phyloP scores from a whole-genome alignment of 2,888 invertebrate species.

The Drosophila mimetica region DNA sequence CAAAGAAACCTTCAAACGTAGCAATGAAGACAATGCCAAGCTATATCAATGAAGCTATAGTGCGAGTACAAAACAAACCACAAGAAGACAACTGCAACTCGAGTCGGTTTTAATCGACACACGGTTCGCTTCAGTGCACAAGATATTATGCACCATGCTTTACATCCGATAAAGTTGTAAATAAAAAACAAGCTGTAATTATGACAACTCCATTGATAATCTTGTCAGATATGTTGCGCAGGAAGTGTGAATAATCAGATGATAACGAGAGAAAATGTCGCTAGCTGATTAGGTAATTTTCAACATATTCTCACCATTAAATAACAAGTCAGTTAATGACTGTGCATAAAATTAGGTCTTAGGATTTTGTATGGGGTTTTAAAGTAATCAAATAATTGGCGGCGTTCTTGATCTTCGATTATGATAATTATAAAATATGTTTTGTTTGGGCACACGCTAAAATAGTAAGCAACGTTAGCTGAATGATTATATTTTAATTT shows the following conservation, averaged over 20 bases:
- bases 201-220: conserved; percentile 29
- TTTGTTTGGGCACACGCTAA: no score
- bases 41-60: conserved; percentile 72
- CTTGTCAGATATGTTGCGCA: conserved; percentile 22
- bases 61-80: conserved; percentile 35
- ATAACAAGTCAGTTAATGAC: background rate
- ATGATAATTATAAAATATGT: no score
- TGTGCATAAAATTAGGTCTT: background rate
- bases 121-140: conserved; percentile 59
- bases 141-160: conserved; percentile 35
- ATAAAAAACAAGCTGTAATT: conserved; percentile 48
- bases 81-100: conserved; percentile 47
- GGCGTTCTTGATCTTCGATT: no score
- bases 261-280: conserved; percentile 13
- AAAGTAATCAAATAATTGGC: background rate
- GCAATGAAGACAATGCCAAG: conserved; percentile 67
- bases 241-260: conserved; percentile 21
- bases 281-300: conserved; percentile 14
- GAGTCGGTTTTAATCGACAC: conserved; percentile 60
- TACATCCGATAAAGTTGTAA: conserved; percentile 52
- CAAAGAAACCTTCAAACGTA: conserved; percentile 73
- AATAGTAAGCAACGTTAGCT: no score
- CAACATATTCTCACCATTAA: conserved; percentile 3
- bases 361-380: background rate
- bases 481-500: background rate